Percentiles rank a stretch among this genome's conserved stretches.
These are phyloP conservation scores for Calliopsis andreniformis DNA, from an alignment of 1,140 invertebrate genomes.

Conservation along the genomic window DNA sequence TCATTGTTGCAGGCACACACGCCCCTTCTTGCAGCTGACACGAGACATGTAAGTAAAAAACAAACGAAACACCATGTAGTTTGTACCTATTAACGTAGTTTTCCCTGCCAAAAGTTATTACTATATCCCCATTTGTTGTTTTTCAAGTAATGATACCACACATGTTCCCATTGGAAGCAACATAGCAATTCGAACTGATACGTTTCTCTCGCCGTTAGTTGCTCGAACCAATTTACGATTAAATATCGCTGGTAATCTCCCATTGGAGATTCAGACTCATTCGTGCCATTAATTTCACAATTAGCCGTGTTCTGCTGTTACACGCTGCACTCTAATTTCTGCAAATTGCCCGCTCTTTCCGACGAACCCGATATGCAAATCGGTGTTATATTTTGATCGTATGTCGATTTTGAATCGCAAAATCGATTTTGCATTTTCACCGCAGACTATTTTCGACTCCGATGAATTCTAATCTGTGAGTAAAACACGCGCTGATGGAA, in stretches of 20 bases:
- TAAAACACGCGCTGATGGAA: too few relatives aligned
- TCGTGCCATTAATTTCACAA: slow-evolving; percentile 37
- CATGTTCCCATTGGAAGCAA: too few relatives aligned
- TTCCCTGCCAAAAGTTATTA: not conserved
- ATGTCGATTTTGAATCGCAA: too few relatives aligned
- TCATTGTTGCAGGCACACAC: slow-evolving; percentile 85
- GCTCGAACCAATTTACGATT: slow-evolving; percentile 12
- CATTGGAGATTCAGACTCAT: not conserved
- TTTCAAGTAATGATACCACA: too few relatives aligned
- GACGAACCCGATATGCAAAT: not conserved
- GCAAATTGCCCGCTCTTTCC: not conserved
- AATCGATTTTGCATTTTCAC: not conserved
- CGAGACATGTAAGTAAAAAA: slow-evolving; percentile 83
- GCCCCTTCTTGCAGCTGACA: slow-evolving; percentile 83
- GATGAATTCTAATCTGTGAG: too few relatives aligned
- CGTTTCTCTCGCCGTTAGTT: not conserved
- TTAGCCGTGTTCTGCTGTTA: slow-evolving; percentile 19
- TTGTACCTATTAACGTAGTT: not conserved
- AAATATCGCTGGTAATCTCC: slow-evolving; percentile 19
- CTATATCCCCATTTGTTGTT: too few relatives aligned
- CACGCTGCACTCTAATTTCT: slow-evolving; percentile 14
- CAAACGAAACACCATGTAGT: not conserved
- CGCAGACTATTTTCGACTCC: not conserved
- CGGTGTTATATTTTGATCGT: not conserved
- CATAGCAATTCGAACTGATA: too few relatives aligned